These are phyloP conservation scores for Gymnocephalus cernua DNA, from an alignment of 2,113 vertebrate species.

Conservation along the genomic window DNA sequence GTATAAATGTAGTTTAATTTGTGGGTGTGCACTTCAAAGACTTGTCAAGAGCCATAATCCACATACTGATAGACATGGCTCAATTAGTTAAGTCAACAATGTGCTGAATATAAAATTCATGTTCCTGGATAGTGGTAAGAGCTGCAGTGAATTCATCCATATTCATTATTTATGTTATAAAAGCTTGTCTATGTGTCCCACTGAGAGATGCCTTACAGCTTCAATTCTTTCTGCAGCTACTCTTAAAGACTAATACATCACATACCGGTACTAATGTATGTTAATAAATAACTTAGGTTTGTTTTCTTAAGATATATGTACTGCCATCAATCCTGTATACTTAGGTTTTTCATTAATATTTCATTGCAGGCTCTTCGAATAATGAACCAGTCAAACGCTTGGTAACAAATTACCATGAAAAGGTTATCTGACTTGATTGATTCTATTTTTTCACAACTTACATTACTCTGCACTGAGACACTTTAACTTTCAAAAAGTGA, in stretches of 20 bases:
- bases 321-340: constrained; percentile 19
- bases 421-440: background rate
- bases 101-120: constrained; percentile 53
- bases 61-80: constrained; percentile 29
- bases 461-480: background rate
- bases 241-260: constrained; percentile 32
- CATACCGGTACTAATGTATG: constrained; percentile 42
- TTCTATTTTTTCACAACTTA: background rate
- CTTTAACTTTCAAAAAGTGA: background rate
- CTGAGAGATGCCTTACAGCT: constrained; percentile 40
- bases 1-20: constrained; percentile 5
- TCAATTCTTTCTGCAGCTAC: constrained; percentile 48
- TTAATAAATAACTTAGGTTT: constrained; percentile 51
- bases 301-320: constrained; percentile 44
- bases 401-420: background rate
- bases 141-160: constrained; percentile 42
- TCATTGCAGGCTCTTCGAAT: constrained; percentile 8
- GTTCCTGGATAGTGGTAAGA: constrained; percentile 27
- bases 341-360: constrained; percentile 18
- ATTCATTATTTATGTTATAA: constrained; percentile 56
- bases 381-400: constrained; percentile 8
- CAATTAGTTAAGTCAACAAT: constrained; percentile 49
- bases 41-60: constrained; percentile 2
- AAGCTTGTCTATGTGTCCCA: constrained; percentile 41
- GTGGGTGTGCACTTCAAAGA: constrained; percentile 33